A percentile compares a stretch with the other conserved stretches of the same genome.
phyloP scores from a whole-genome alignment of 2,797 vertebrate species.

The Pygocentrus nattereri region DNA sequence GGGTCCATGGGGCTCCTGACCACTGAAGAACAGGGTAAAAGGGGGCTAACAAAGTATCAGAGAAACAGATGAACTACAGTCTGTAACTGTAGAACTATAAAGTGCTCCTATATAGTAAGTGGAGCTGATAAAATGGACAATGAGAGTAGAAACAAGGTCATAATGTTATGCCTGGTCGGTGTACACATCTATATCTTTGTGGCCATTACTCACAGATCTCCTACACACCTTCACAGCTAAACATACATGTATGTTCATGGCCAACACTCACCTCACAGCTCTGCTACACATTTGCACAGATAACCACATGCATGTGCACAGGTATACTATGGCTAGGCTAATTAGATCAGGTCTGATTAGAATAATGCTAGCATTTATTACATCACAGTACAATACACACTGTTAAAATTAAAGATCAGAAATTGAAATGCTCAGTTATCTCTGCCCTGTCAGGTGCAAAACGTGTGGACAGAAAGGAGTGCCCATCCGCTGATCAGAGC shows the following conservation, averaged over 20 bases:
- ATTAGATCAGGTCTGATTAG: conserved; percentile 48
- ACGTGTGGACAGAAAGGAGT: conserved; percentile 40
- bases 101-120: too few relatives aligned
- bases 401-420: too few relatives aligned
- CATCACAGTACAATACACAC: background rate
- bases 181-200: too few relatives aligned
- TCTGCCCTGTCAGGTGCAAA: conserved; percentile 25
- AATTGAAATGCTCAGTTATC: background rate
- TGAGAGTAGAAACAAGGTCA: too few relatives aligned
- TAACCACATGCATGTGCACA: conserved; percentile 7
- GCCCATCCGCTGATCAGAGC: conserved; percentile 34
- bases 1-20: too few relatives aligned
- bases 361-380: background rate
- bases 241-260: conserved; percentile 27
- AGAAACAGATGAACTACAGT: too few relatives aligned
- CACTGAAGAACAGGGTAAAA: too few relatives aligned
- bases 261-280: conserved; percentile 49
- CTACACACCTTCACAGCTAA: conserved; percentile 20
- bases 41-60: too few relatives aligned
- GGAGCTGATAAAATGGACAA: too few relatives aligned
- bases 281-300: conserved; percentile 46
- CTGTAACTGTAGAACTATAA: too few relatives aligned
- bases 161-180: too few relatives aligned
- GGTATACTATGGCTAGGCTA: conserved; percentile 19
- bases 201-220: background rate